A percentile compares a stretch with the other conserved stretches of the same genome.
Conservation (phyloP, 2,888 invertebrate genomes). For the Drosophila subsilvestris region DNA sequence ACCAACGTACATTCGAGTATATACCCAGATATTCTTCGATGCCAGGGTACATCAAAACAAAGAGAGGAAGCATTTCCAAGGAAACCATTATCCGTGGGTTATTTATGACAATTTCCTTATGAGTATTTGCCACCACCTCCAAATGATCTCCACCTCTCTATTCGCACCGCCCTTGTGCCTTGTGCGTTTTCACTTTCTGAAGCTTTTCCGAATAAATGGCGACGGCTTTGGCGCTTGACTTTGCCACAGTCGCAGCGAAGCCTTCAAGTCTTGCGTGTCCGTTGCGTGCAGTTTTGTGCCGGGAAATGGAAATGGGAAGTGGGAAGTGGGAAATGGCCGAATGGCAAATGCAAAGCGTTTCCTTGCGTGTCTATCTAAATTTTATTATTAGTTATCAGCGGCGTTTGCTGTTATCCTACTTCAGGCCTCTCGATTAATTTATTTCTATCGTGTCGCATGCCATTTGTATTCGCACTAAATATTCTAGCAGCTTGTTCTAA, state of each 20-base stretch:
- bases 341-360: conserved; percentile 67
- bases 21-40: neutral
- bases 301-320: conserved; percentile 28
- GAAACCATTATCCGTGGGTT: conserved; percentile 57
- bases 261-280: conserved; percentile 28
- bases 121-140: conserved; percentile 34
- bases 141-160: conserved; percentile 37
- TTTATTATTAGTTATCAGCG: conserved; percentile 72
- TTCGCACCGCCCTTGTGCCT: neutral
- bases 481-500: conserved; percentile 54
- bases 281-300: conserved; percentile 49
- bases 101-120: conserved; percentile 63
- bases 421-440: conserved; percentile 59
- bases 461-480: conserved; percentile 59
- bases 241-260: conserved; percentile 33
- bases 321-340: conserved; percentile 35
- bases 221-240: conserved; percentile 56
- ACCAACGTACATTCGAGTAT: neutral
- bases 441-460: conserved; percentile 59
- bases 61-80: conserved; percentile 18
- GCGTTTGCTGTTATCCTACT: conserved; percentile 48
- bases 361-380: conserved; percentile 71
- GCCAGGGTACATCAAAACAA: neutral
- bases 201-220: conserved; percentile 43
- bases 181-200: conserved; percentile 41